These are phyloP conservation scores for Rousettus leschenaultii DNA, from an alignment of 2,113 vertebrate species.

Conservation along the genomic window DNA sequence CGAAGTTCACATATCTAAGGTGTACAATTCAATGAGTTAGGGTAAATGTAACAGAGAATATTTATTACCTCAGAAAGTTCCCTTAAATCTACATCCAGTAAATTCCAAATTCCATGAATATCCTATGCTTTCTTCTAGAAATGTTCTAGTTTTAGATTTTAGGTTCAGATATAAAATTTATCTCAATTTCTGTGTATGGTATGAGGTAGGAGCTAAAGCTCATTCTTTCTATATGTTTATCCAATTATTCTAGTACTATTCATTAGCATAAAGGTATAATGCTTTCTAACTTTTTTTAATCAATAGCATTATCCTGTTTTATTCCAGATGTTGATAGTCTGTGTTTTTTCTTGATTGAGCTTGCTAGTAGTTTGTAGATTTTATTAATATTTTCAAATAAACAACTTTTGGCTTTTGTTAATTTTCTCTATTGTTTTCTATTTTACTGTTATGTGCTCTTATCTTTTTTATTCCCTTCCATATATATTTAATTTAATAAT, in stretches of 20 bases:
- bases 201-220: neutral
- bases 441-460: neutral
- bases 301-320: neutral
- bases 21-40: neutral
- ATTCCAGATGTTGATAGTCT: neutral
- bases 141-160: neutral
- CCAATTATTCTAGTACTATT: neutral
- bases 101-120: neutral
- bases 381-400: slow-evolving; percentile 38
- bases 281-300: neutral
- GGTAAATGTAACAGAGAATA: neutral
- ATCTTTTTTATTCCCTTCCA: neutral
- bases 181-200: neutral
- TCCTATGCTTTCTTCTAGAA: neutral
- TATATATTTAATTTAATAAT: neutral
- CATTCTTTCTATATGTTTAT: neutral
- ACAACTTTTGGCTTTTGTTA: neutral
- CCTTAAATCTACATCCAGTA: neutral
- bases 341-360: neutral
- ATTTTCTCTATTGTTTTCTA: neutral
- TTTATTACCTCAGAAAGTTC: neutral
- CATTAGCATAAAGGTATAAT: neutral
- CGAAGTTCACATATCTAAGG: neutral
- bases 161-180: neutral
- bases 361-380: neutral